Percentiles rank a stretch among this genome's conserved stretches.
Evolutionary conservation across 2,888 invertebrate species (phyloP).

Genomic region (Resseliella maxima): DNA sequence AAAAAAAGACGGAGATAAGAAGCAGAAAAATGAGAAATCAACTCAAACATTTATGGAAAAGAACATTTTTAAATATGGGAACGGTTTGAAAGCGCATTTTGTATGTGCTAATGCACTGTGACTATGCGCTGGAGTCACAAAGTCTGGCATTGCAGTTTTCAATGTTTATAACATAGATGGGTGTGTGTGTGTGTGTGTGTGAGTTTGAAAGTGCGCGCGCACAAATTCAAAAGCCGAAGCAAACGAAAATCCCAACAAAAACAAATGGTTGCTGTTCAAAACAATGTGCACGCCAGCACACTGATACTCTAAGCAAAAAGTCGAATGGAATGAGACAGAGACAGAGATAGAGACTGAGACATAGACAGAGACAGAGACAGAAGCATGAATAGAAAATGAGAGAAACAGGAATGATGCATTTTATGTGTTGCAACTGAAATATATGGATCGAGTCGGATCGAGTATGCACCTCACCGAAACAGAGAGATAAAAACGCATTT

Average conservation of each 20-base stretch:
- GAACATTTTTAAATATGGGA: slow-evolving; percentile 43
- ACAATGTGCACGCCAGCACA: slow-evolving; percentile 17
- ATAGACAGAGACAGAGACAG: neutral
- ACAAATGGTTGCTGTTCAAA: neutral
- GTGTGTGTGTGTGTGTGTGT: neutral
- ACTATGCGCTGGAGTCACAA: slow-evolving; percentile 51
- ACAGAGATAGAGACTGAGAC: too few relatives aligned
- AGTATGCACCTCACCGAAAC: slow-evolving; percentile 32
- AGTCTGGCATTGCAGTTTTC: slow-evolving; percentile 29
- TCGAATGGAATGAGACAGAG: neutral
- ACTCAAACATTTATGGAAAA: slow-evolving; percentile 16
- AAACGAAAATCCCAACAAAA: neutral
- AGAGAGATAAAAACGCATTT: slow-evolving; percentile 6
- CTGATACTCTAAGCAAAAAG: too few relatives aligned
- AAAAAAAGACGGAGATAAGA: neutral
- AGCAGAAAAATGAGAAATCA: slow-evolving; percentile 1
- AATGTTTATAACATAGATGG: neutral
- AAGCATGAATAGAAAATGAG: neutral
- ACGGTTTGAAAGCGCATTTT: neutral
- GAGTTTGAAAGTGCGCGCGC: neutral
- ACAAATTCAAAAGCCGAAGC: neutral
- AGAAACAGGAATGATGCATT: slow-evolving; percentile 32
- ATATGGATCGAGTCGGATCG: slow-evolving; percentile 43
- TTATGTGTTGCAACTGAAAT: slow-evolving; percentile 43
- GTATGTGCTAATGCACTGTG: neutral